Base-by-base conservation (phyloP, 1,140 invertebrate species). In the Portunus trituberculatus region DNA sequence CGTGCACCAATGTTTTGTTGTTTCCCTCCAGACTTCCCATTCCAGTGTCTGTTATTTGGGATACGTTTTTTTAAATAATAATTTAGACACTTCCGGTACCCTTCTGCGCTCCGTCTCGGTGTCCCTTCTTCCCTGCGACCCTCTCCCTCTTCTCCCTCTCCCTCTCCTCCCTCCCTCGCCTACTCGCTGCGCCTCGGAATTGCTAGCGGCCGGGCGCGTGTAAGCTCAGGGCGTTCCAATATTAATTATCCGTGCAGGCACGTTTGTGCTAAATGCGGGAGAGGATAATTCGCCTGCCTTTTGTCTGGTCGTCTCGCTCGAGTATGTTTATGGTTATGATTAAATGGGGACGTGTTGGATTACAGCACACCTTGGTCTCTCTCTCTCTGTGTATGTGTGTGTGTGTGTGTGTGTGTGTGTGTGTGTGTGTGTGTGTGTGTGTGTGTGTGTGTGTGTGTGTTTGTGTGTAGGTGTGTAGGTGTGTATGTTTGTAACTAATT, bases 401-500 rank as follows among this genome's bases (percentile, higher is more conserved):
- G 28, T 91, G 52, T 91, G 52, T 91, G 48, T 91, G 28, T 91
- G 59, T 91, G 59, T 59, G 59, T 91, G 59, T 91, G 59, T 91
- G 59, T 91, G 59, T 91, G 59, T 91, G 59, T 91, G 59, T 91
- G 59, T 91, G 59, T 91, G 52, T 91, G 59, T 91, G 59, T 91
- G 59, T 91, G 59, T 59, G 59, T 67, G 59, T 91, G 59, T 91
- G 59, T 91, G 31, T 91, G 59, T 91, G 29, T 91, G 59, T 91
- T 29, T 91, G 59, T 91, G 29, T 91, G 59, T 91, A 31, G 67
- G 59, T 67, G 45, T 59, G 59, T 91, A 14, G 28, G 31, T 59
- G 45, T 59, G 59, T 28, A 14, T 91, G 59, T 91, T 29, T 91
- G 45, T 67, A 91, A 1, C 46, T 91, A n/a, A 59, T 29, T 91